Base-by-base conservation (phyloP, 1,140 invertebrate species). In the Tribolium castaneum region DNA sequence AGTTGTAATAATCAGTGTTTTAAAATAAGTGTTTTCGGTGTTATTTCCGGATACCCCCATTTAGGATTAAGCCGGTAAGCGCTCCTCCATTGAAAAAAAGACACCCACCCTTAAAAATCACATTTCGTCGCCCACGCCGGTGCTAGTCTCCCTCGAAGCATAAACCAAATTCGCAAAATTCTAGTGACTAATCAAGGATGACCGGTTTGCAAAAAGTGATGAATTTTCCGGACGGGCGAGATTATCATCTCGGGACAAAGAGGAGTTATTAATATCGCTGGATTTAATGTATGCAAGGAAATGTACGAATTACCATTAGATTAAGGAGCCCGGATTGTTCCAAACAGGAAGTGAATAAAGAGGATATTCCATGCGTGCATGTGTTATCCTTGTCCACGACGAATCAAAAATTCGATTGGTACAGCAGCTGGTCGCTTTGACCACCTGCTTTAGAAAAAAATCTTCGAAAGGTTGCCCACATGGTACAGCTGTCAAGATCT, bases 371-470 rank as follows among this genome's bases (percentile, higher is more conserved):
- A 66, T 66, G 59, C 34, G 59, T 66, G 59, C 30, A 35, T 35
- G 14, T 73, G 12, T 50, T 52, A 56, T 76, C 75, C 51, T 70
- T 76, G 62, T 76, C 59, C 13, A 30, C 19, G 39, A 70, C 75
- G 75, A 76, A 76, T 76, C 59, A 70, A 76, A 76, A 45, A 35
- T 76, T 70, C n/a, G 12, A 75, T 56, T 72, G 76, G 76, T 77
- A 72, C 76, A 77, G 76, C 76, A 77, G 76, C 76, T 77, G 76
- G 51, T 59, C 30, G 4, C 12, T 34, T 62, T 75, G 73, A 75
- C 73, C 73, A 75, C 73, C 73, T 75, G 73, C 73, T 75, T 59
- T 75, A 5, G 16, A 52, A 59, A 75, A 62, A 75, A 56, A 12
- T 51, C n/a, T 30, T 73, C 10, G 16, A 56, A 51, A 35, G 13